Evolutionary conservation across 2,797 vertebrate species (phyloP).

Genomic region (Gobio occitaniae): DNA sequence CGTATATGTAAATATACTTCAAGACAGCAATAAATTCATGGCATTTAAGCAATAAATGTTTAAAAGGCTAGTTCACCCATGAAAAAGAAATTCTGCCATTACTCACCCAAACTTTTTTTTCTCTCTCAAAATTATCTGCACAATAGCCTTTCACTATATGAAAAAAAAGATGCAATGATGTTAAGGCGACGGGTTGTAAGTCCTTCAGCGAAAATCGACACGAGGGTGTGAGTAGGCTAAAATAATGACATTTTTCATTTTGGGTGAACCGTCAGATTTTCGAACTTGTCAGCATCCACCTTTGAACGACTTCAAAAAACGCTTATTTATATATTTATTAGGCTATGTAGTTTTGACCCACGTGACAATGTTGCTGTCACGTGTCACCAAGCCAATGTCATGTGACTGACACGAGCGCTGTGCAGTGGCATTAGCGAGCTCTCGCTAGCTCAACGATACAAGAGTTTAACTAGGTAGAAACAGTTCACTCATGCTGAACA

Average conservation of each 20-base stretch:
- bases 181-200: background rate
- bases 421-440: background rate
- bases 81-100: background rate
- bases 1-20: background rate
- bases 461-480: background rate
- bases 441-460: background rate
- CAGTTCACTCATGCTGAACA: background rate
- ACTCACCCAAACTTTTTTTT: background rate
- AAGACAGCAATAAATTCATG: background rate
- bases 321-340: background rate
- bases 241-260: background rate
- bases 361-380: constrained; percentile 25
- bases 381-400: constrained; percentile 25
- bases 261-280: background rate
- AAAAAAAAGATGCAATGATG: background rate
- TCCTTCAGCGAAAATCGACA: background rate
- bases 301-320: background rate
- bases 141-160: background rate
- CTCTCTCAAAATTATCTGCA: background rate
- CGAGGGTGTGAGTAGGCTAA: background rate
- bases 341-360: background rate
- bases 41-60: background rate
- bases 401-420: constrained; percentile 15
- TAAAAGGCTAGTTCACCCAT: background rate
- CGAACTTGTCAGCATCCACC: background rate